Percentiles rank a stretch among this genome's conserved stretches.
phyloP scores from a whole-genome alignment of 2,113 vertebrate species.

The Oryzias melastigma region DNA sequence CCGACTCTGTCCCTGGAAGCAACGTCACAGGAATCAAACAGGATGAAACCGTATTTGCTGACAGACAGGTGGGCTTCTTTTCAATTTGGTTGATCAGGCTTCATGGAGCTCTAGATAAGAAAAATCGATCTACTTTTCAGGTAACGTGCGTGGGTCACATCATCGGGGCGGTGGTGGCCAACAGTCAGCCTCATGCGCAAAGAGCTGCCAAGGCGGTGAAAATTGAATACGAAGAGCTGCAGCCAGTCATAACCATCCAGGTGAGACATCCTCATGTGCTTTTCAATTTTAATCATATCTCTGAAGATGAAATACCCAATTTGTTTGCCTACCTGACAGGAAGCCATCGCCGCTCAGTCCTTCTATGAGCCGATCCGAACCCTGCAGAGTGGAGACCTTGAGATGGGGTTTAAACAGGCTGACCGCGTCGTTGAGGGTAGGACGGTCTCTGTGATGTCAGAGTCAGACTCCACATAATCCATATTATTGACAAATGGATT shows the following conservation, averaged over 20 bases:
- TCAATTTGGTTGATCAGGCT: background rate
- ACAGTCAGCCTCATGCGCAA: slow-evolving; percentile 89
- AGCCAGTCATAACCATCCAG: slow-evolving; percentile 87
- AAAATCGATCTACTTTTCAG: slow-evolving; percentile 56
- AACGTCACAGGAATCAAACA: slow-evolving; percentile 78
- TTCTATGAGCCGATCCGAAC: slow-evolving; percentile 82
- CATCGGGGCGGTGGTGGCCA: slow-evolving; percentile 88
- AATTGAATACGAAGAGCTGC: slow-evolving; percentile 88
- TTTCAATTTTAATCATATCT: too few relatives aligned
- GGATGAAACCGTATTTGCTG: slow-evolving; percentile 88
- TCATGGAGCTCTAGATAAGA: background rate
- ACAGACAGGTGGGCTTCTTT: slow-evolving; percentile 68
- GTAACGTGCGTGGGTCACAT: slow-evolving; percentile 95
- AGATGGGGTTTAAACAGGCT: slow-evolving; percentile 87
- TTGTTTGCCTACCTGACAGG: slow-evolving; percentile 72
- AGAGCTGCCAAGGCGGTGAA: slow-evolving; percentile 85
- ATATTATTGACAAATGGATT: background rate
- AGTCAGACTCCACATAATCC: background rate
- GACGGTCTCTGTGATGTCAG: background rate
- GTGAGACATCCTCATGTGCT: slow-evolving; percentile 31
- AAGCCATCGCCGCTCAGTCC: slow-evolving; percentile 88
- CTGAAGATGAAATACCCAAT: background rate
- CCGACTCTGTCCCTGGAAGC: slow-evolving; percentile 84
- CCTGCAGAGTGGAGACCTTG: slow-evolving; percentile 86
- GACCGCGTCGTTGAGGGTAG: slow-evolving; percentile 89